Base-by-base conservation (phyloP, 2,888 invertebrate genomes). In the Nycteola revayana region DNA sequence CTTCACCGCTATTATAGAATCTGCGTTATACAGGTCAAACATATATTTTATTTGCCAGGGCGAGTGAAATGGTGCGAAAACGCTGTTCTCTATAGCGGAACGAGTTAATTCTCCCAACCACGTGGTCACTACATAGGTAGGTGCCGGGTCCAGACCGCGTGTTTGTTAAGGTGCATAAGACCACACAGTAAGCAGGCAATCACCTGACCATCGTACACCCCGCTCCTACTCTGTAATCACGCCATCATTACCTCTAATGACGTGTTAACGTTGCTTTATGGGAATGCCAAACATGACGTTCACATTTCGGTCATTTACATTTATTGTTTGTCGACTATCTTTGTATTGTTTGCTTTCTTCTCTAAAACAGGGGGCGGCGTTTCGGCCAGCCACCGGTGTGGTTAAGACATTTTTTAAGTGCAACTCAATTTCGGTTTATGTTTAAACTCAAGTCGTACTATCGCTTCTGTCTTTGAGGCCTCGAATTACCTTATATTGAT, bases 281-380 rank as follows among this genome's bases (percentile, higher is more conserved):
- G 87, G 88, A 87, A 88, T 86, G 86, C 87, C 87, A 88, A 88
- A 88, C 88, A 87, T 82, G 84, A 84, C 86, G 86, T 80, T 81
- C 86, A 86, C 78, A 86, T 88, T 87, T 87, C 81, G 85, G 83
- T 86, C 87, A 85, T 86, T 88, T 86, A 87, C 82, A 84, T 87
- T 84, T n/a, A n/a, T n/a, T 87, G 88, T 88, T 88, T 88, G 85
- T 80, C 85, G 67, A 81, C 80, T 78, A 80, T 85, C 82, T 84
- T 75, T 65, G 72, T 72, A 68, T 69, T 88, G 83, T 88, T 88
- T 87, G 78, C 79, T 65, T 71, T 81, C 78, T 74, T 73, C 82
- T 84, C 82, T 88, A 86, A 83, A 87, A 87, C 86, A 87, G 74
- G 84, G 81, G 86, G 87, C 87, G 86, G 86, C 81, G 78, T 80